Base-by-base conservation (phyloP, 2,888 invertebrate genomes). In the Macroteleia sp. region DNA sequence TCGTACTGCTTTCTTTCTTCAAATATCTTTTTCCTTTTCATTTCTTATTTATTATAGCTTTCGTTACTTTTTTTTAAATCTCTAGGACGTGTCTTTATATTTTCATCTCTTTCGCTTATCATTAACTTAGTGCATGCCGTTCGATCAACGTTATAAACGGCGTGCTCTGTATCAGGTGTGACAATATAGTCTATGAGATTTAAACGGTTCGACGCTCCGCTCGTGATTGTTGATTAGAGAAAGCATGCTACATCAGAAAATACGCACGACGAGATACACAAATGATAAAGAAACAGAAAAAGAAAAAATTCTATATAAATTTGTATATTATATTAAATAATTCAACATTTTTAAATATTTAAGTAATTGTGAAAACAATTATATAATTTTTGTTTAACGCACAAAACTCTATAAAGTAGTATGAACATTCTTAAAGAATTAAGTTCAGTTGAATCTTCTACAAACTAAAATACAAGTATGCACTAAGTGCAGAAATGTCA, bases 221-320 rank as follows among this genome's bases (percentile, higher is more conserved):
- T 71, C 75, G 66, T 80, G 70, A 57, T 80, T 78, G 34, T 73
- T 76, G 71, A 82, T 87, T 85, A 82, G 80, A 82, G 77, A 84
- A 87, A 87, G 86, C 89, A 88, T 88, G 88, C 89, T 86, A 86
- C 86, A 88, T 85, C 82, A 85, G 85, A 87, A 85, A 87, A 82
- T 86, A 87, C 85, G 86, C 82, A 89, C 86, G 83, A 88, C 83
- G 86, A 85, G 79, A 80, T 85, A 87, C 84, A 89, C 85, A 84
- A 83, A 83, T 54, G 61, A 74, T 52, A 30, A 44, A 66, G 77
- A 36, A 28, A 52, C 52, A 70, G 67, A 66, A 66, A 46, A 25
- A 50, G n/a, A 30, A 17, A 20, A 17, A 10, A 30, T 3, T 17
- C 8, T 17, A 6, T n/a, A n/a, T n/a, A n/a, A n/a, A n/a, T n/a